Base-by-base conservation (phyloP, 1,140 invertebrate genomes). In the Neodiprion pinetum region DNA sequence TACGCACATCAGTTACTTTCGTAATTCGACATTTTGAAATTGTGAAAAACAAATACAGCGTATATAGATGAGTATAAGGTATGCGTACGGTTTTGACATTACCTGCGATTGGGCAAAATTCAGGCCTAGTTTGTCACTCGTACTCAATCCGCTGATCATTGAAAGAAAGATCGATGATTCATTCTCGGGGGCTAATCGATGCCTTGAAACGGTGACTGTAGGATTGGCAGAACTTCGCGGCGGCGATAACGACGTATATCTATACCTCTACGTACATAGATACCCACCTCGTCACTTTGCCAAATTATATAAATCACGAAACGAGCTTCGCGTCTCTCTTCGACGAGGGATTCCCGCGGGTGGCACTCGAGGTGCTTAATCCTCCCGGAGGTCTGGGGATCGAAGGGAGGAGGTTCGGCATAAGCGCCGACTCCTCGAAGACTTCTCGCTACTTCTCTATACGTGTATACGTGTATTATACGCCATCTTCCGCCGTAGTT, bases 281-380 rank as follows among this genome's bases (percentile, higher is more conserved):
- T 12, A 12, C 53, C 53, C 53, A 12, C n/a, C 53, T 61, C n/a
- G 53, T 61, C 53, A 61, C 53, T 61, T 61, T 61, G 53, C 53
- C n/a, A 61, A 61, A 61, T 61, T 61, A 61, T 61, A 61, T 61
- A 61, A 61, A 61, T 61, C 53, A 61, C 11, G 28, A 40, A 61
- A 61, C 11, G 53, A 61, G 11, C n/a, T 61, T 40, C 28, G 28
- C 28, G 28, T 40, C 28, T 40, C 28, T 40, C 53, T 9, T 61
- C 8, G 53, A 5, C 53, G 53, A 61, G 53, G 53, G 53, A 40
- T 40, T 40, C 28, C 28, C 28, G 28, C 28, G 28, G 28, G 28
- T 40, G 28, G 53, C n/a, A 61, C 53, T 61, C 53, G 53, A 61
- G 53, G 53, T 61, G 53, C 53, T 61, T 61, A 61, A 61, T 61